phyloP scores from a whole-genome alignment of 1,140 invertebrate species.

The Eupeodes corollae region DNA sequence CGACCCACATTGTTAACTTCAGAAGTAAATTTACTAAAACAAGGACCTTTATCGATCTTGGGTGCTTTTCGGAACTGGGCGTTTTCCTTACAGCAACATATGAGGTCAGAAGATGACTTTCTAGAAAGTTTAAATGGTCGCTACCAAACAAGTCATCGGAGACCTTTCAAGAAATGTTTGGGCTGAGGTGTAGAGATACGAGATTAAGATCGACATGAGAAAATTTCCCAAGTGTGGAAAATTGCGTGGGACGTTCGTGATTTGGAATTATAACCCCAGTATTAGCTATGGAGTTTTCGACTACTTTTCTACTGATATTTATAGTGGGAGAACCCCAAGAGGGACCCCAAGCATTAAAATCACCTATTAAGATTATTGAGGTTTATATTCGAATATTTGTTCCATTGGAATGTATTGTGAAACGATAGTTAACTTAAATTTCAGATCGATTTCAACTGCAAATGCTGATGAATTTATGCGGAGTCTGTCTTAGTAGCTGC shows the following conservation, averaged over 20 bases:
- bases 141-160: conserved; percentile 1
- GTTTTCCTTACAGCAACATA: neutral
- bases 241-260: neutral
- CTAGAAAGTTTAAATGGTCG: conserved; percentile 7
- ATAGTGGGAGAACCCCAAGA: conserved; percentile 3
- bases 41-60: too few species aligned
- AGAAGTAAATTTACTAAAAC: too few species aligned
- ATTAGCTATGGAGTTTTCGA: conserved; percentile 1
- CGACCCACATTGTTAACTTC: conserved; percentile 4
- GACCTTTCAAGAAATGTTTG: conserved; percentile 2
- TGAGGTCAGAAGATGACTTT: neutral
- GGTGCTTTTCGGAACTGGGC: conserved; percentile 4
- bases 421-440: neutral
- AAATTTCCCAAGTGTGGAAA: conserved; percentile 7
- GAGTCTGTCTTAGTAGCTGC: too few species aligned
- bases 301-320: conserved; percentile 5
- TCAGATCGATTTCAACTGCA: neutral
- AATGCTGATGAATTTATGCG: neutral
- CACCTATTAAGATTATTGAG: conserved; percentile 4
- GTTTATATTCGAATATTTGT: neutral
- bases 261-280: conserved; percentile 3
- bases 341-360: conserved; percentile 5
- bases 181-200: neutral
- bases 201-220: conserved; percentile 5
- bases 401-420: conserved; percentile 6